Percentiles rank a stretch among this genome's conserved stretches.
Conservation (phyloP, 2,888 invertebrate species). For the Drosophila greeni region DNA sequence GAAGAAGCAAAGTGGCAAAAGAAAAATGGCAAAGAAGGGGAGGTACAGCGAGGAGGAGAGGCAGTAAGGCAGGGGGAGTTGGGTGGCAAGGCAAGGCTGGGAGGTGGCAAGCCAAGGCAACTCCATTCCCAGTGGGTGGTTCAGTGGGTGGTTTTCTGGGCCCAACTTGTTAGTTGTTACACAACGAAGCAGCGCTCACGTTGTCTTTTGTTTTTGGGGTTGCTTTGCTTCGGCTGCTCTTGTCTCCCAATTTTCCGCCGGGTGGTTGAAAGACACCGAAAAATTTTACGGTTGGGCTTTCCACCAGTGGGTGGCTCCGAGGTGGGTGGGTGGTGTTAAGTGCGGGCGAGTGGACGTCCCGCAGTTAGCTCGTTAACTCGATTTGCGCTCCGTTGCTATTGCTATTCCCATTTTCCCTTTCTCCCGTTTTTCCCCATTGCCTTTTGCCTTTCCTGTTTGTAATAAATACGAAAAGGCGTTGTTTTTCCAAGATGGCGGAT, state of each 20-base stretch:
- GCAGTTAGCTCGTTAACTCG: slow-evolving; percentile 74
- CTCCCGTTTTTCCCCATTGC: slow-evolving; percentile 1
- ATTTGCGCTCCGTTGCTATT: slow-evolving; percentile 55
- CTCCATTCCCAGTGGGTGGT: slow-evolving; percentile 1
- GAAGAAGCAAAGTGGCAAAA: slow-evolving; percentile 73
- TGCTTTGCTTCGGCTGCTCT: slow-evolving; percentile 35
- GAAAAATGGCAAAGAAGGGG: slow-evolving; percentile 54
- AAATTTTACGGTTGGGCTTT: slow-evolving; percentile 29
- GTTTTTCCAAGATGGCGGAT: slow-evolving; percentile 69
- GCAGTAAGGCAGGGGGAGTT: too few relatives aligned
- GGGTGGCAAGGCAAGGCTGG: slow-evolving; percentile 30
- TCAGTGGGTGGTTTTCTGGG: slow-evolving; percentile 15
- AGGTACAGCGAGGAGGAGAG: too few relatives aligned
- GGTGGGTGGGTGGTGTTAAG: not conserved
- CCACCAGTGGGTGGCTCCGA: slow-evolving; percentile 2
- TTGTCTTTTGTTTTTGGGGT: slow-evolving; percentile 49
- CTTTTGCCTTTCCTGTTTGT: slow-evolving; percentile 45
- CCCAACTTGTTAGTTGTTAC: slow-evolving; percentile 69
- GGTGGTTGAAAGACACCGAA: slow-evolving; percentile 45
- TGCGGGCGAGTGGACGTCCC: slow-evolving; percentile 47
- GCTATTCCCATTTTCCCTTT: not conserved
- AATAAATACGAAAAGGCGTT: slow-evolving; percentile 67
- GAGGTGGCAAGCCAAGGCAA: not conserved
- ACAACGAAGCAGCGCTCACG: slow-evolving; percentile 51
- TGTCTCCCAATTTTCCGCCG: slow-evolving; percentile 24